Evolutionary conservation across 92 coral and sea anemone genomes (phyloP).

Genomic region (Micromussa lordhowensis): DNA sequence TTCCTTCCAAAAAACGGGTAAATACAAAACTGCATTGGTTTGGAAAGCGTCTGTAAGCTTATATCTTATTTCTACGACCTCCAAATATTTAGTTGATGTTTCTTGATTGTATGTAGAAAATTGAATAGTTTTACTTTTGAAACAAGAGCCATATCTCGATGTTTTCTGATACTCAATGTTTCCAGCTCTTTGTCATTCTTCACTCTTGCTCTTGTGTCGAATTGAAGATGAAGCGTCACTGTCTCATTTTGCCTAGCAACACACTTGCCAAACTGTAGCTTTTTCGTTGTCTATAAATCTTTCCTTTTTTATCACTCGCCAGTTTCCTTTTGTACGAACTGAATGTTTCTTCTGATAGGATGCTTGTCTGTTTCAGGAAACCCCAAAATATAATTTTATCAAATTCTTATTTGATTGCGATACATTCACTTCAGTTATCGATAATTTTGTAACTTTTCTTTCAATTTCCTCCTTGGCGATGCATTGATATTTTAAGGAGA

Average conservation of each 20-base stretch:
- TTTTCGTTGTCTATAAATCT: background rate
- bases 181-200: background rate
- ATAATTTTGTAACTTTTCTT: background rate
- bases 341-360: background rate
- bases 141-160: background rate
- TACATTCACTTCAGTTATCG: background rate
- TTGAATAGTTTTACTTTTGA: background rate
- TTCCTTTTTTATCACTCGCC: background rate
- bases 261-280: background rate
- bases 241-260: conserved; percentile 24
- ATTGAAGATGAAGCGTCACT: background rate
- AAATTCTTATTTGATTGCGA: no score
- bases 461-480: background rate
- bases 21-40: background rate
- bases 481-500: background rate
- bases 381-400: background rate
- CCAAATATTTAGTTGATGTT: no score
- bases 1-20: background rate
- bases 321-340: background rate
- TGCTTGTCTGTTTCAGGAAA: background rate
- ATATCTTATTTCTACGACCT: no score
- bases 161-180: background rate
- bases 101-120: background rate
- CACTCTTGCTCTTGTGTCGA: background rate
- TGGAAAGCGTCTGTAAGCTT: background rate